These are phyloP conservation scores for Argentina silus DNA, from an alignment of 2,797 vertebrate species.

Conservation along the genomic window DNA sequence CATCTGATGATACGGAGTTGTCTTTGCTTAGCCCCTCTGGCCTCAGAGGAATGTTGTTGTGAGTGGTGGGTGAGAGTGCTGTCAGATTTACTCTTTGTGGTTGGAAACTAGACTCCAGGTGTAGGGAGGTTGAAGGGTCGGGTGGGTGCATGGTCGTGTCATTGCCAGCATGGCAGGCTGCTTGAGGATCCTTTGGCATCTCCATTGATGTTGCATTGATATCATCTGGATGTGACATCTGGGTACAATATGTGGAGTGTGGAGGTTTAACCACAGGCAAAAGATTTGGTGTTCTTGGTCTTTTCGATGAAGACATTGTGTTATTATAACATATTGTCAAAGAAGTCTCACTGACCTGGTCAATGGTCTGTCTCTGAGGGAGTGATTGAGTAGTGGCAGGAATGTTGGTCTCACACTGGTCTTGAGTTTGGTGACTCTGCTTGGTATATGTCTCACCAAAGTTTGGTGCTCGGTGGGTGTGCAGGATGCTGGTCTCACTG, in stretches of 20 bases:
- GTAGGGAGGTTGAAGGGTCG: slow-evolving; percentile 19
- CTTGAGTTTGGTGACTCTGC: slow-evolving; percentile 14
- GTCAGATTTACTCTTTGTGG: slow-evolving; percentile 4
- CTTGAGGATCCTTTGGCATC: slow-evolving; percentile 27
- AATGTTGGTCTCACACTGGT: background rate
- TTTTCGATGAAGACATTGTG: background rate
- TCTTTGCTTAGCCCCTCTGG: slow-evolving; percentile 40
- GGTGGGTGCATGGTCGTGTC: background rate
- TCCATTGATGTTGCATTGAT: slow-evolving; percentile 13
- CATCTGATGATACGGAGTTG: slow-evolving; percentile 37
- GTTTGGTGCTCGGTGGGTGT: slow-evolving; percentile 17
- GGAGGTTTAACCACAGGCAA: slow-evolving; percentile 15
- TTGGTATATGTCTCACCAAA: slow-evolving; percentile 7
- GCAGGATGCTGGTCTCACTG: slow-evolving; percentile 28
- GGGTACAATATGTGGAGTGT: background rate
- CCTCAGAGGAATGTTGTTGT: slow-evolving; percentile 19
- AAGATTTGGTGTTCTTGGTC: slow-evolving; percentile 1
- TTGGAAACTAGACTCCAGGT: slow-evolving; percentile 4
- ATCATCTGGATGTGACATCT: slow-evolving; percentile 8
- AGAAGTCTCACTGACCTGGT: slow-evolving; percentile 2
- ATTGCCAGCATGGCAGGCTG: background rate
- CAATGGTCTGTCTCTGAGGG: background rate
- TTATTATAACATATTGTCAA: background rate
- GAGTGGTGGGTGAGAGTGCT: slow-evolving; percentile 3
- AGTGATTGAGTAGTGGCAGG: background rate